Conservation (phyloP, 2,888 invertebrate genomes). For the Pimpla rufipes region DNA sequence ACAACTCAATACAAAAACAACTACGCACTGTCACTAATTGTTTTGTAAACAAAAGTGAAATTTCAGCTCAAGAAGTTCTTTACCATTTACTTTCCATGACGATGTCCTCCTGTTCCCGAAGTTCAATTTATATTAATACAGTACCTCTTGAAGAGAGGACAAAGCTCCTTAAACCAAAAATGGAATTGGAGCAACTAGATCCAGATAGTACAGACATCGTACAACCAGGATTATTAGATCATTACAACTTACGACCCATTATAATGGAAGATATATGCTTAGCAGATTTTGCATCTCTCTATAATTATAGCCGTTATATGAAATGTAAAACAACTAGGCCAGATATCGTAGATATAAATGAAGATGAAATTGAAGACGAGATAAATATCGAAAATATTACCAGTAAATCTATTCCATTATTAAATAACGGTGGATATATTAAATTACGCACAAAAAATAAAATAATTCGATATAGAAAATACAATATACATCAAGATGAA, state of each 20-base stretch:
- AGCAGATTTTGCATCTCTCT: constrained; percentile 51
- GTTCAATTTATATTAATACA: constrained; percentile 33
- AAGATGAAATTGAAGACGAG: constrained; percentile 21
- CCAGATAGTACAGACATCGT: constrained; percentile 58
- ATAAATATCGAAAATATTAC: constrained; percentile 10
- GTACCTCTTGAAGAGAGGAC: constrained; percentile 27
- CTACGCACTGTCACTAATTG: constrained; percentile 51
- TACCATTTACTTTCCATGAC: constrained; percentile 25
- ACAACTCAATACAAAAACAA: constrained; percentile 41
- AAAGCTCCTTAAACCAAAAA: constrained; percentile 9
- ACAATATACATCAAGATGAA: constrained; percentile 53
- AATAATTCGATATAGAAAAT: constrained; percentile 47
- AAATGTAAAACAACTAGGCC: not conserved
- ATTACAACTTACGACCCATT: constrained; percentile 50
- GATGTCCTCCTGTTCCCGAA: constrained; percentile 16
- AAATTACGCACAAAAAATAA: constrained; percentile 22
- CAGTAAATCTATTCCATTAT: constrained; percentile 27
- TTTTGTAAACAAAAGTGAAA: constrained; percentile 42
- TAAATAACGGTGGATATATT: constrained; percentile 49
- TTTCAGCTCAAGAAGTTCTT: constrained; percentile 28
- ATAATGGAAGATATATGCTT: constrained; percentile 49
- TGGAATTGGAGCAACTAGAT: constrained; percentile 32
- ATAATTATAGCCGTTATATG: constrained; percentile 11
- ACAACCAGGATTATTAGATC: constrained; percentile 41
- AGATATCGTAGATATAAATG: not conserved